Conservation (phyloP, 2,888 invertebrate genomes). For the Chalcis sispes region DNA sequence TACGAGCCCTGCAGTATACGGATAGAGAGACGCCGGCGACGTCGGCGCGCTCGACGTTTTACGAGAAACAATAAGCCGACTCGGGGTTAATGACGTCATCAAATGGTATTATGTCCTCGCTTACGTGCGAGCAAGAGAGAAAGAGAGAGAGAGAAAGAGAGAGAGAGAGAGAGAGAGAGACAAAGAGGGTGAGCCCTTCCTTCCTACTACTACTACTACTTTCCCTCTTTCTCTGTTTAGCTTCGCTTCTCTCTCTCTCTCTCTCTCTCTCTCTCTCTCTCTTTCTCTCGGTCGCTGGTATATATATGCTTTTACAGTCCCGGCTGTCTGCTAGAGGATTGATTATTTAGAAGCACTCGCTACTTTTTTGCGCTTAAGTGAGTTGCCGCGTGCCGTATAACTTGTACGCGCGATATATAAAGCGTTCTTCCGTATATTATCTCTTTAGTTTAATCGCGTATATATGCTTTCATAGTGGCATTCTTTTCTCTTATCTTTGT, state of each 20-base stretch:
- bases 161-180: too few relatives aligned
- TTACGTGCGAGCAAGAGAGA: conserved; percentile 27
- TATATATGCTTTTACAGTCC: neutral
- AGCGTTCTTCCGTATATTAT: too few relatives aligned
- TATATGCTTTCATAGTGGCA: too few relatives aligned
- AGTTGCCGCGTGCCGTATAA: too few relatives aligned
- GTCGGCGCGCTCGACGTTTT: conserved; percentile 60
- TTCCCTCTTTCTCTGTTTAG: too few relatives aligned
- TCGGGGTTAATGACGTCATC: conserved; percentile 68
- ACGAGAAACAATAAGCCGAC: conserved; percentile 70
- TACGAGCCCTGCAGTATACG: conserved; percentile 25
- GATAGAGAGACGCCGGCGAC: conserved; percentile 26
- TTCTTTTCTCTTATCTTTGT: too few relatives aligned
- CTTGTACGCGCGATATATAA: too few relatives aligned
- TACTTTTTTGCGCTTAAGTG: too few relatives aligned
- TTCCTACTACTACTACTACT: too few relatives aligned
- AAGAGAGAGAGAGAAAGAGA: too few relatives aligned
- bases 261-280: neutral
- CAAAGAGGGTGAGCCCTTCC: too few relatives aligned
- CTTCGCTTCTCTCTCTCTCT: neutral
- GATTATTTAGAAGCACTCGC: neutral
- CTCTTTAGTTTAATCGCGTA: too few relatives aligned
- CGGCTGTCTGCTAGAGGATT: neutral
- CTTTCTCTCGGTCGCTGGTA: neutral
- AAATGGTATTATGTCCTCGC: conserved; percentile 64